phyloP scores from a whole-genome alignment of 1,140 invertebrate species.

The Drosophila pseudoananassae region DNA sequence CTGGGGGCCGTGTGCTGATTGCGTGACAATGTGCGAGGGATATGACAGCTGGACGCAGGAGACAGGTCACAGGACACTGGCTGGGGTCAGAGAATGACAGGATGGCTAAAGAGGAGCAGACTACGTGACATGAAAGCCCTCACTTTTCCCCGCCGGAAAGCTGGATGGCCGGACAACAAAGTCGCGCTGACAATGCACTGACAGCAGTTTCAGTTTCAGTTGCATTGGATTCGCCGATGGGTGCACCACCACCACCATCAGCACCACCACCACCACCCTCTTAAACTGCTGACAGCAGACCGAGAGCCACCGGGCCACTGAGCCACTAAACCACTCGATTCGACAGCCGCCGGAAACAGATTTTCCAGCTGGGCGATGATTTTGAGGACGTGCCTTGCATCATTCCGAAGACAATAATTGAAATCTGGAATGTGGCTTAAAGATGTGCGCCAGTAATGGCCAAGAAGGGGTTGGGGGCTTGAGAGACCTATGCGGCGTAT shows the following conservation, averaged over 20 bases:
- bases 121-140: constrained; percentile 24
- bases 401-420: background rate
- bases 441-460: background rate
- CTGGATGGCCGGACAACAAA: constrained; percentile 1
- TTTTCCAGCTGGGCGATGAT: constrained; percentile 3
- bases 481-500: constrained; percentile 32
- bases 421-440: background rate
- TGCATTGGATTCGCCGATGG: constrained; percentile 3
- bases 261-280: background rate
- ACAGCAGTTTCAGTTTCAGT: constrained; percentile 25
- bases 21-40: constrained; percentile 66
- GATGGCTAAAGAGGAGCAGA: background rate
- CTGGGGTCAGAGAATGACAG: constrained; percentile 2
- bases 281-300: constrained; percentile 2
- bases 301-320: too few relatives aligned
- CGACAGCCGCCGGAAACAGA: constrained; percentile 6
- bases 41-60: constrained; percentile 56
- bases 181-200: constrained; percentile 38
- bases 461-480: background rate
- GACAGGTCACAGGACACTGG: constrained; percentile 22
- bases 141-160: background rate
- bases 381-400: constrained; percentile 5
- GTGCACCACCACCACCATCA: too few relatives aligned
- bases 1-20: constrained; percentile 26
- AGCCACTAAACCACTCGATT: constrained; percentile 31